A percentile compares a stretch with the other conserved stretches of the same genome.
Conservation (phyloP, 2,797 vertebrate species). For the Okamejei kenojei region DNA sequence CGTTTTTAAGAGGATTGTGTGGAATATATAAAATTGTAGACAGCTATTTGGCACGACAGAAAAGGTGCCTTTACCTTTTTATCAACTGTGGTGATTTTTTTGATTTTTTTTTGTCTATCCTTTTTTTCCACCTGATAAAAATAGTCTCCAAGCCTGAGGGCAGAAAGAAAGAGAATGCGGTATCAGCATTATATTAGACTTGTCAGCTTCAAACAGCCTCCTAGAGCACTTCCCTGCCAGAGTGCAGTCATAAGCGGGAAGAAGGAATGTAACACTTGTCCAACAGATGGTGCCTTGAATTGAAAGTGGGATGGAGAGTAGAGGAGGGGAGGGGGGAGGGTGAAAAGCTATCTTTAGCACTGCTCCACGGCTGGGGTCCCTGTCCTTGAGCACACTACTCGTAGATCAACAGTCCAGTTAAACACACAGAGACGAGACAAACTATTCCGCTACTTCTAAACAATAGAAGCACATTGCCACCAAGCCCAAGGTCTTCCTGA, state of each 20-base stretch:
- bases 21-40: slow-evolving; percentile 39
- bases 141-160: slow-evolving; percentile 49
- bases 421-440: not conserved
- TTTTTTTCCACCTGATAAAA: slow-evolving; percentile 47
- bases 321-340: not conserved
- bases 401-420: not conserved
- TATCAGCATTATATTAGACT: slow-evolving; percentile 56
- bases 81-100: slow-evolving; percentile 38
- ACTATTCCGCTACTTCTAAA: slow-evolving; percentile 18
- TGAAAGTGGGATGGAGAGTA: slow-evolving; percentile 45
- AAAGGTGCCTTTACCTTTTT: slow-evolving; percentile 11
- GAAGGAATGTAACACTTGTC: slow-evolving; percentile 76
- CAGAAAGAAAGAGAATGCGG: slow-evolving; percentile 50
- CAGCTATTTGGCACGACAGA: slow-evolving; percentile 25
- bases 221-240: slow-evolving; percentile 59
- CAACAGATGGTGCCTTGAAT: slow-evolving; percentile 66
- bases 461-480: not conserved
- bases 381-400: slow-evolving; percentile 36
- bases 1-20: not conserved
- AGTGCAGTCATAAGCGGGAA: slow-evolving; percentile 72
- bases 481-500: not conserved
- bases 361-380: slow-evolving; percentile 21
- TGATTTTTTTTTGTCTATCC: not conserved
- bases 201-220: slow-evolving; percentile 54
- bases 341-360: slow-evolving; percentile 28